Percentiles rank a stretch among this genome's conserved stretches.
These are phyloP conservation scores for Epiblema foenella DNA, from an alignment of 2,888 invertebrate species.

Conservation along the genomic window DNA sequence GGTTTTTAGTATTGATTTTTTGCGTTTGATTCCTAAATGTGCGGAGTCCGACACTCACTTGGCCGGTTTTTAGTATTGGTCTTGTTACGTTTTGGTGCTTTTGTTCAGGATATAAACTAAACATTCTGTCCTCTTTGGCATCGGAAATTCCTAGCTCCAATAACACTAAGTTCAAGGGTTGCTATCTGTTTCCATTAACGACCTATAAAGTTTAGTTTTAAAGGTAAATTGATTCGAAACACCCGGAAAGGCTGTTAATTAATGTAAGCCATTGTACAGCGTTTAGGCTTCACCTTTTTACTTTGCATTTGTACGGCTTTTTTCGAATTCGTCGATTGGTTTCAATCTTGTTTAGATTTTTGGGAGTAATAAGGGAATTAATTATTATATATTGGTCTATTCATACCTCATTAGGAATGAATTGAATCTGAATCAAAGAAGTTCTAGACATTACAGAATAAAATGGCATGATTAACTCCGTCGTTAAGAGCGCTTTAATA, in stretches of 20 bases:
- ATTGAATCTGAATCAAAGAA: background rate
- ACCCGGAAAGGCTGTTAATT: constrained; percentile 51
- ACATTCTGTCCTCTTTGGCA: background rate
- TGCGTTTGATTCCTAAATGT: too few species aligned
- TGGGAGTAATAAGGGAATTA: background rate
- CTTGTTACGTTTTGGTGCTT: too few species aligned
- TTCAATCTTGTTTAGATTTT: background rate
- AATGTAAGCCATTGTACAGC: constrained; percentile 22
- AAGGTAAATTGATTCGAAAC: constrained; percentile 59
- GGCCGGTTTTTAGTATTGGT: too few species aligned
- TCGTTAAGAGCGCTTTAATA: too few species aligned
- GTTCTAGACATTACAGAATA: too few species aligned
- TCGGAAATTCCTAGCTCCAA: constrained; percentile 48
- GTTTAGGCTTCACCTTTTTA: constrained; percentile 10
- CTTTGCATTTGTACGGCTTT: background rate
- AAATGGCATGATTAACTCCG: too few species aligned
- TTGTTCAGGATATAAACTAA: background rate
- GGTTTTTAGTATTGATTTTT: too few species aligned
- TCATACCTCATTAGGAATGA: constrained; percentile 77
- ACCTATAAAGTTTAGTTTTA: constrained; percentile 46
- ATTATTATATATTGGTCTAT: too few species aligned
- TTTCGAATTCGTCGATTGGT: background rate
- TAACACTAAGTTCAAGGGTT: constrained; percentile 59
- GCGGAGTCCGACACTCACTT: too few species aligned
- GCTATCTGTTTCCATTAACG: constrained; percentile 60